phyloP scores from a whole-genome alignment of 1,140 invertebrate species.

The Camponotus pennsylvanicus region DNA sequence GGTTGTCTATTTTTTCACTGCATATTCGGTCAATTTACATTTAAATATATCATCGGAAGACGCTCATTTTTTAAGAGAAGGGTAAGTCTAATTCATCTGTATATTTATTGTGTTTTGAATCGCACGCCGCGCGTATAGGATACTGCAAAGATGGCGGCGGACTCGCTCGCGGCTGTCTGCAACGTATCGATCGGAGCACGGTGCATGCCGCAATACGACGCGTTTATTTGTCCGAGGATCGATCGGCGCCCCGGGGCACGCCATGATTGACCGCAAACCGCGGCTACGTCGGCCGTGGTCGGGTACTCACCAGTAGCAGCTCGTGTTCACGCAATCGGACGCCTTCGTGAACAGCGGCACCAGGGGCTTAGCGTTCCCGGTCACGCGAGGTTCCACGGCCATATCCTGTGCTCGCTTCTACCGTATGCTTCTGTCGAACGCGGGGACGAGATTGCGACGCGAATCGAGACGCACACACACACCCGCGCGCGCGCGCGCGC shows the following conservation, averaged over 20 bases:
- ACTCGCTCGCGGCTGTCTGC: constrained; percentile 51
- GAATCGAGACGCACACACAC: background rate
- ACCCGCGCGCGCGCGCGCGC: background rate
- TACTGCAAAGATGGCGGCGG: constrained; percentile 57
- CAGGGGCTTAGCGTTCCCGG: constrained; percentile 83
- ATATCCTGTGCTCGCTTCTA: constrained; percentile 73
- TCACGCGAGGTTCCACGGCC: constrained; percentile 80
- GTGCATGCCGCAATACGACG: constrained; percentile 72
- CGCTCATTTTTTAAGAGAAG: background rate
- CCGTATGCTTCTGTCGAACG: constrained; percentile 56
- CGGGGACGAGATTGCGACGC: background rate
- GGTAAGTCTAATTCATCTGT: background rate
- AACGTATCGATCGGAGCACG: constrained; percentile 70
- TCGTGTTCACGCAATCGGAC: constrained; percentile 86
- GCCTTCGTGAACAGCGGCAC: constrained; percentile 84
- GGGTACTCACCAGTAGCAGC: constrained; percentile 86
- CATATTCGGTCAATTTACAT: background rate
- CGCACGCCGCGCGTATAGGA: constrained; percentile 4
- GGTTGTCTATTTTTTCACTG: background rate
- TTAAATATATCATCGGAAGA: background rate
- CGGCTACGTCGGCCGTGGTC: background rate
- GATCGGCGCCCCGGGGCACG: constrained; percentile 22
- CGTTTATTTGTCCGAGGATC: constrained; percentile 66
- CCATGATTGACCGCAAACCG: background rate
- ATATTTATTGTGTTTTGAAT: constrained; percentile 29